phyloP scores from a whole-genome alignment of 2,888 invertebrate species.

The Plemyria rubiginata region DNA sequence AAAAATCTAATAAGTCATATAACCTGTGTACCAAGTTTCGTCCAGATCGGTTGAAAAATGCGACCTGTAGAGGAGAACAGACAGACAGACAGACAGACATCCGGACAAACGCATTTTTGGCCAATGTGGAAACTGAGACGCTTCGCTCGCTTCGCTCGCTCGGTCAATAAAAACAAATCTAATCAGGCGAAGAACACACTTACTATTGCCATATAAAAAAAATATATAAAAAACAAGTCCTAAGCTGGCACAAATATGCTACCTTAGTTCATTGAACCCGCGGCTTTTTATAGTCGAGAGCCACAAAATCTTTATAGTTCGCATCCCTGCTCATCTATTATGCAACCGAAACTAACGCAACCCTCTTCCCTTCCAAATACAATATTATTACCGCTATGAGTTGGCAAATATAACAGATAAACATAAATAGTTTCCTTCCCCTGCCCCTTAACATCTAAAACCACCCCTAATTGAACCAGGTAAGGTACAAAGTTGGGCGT shows the following conservation, averaged over 20 bases:
- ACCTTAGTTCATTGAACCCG: slow-evolving; percentile 22
- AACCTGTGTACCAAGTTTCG: no score
- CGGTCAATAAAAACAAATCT: no score
- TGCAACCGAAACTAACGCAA: slow-evolving; percentile 34
- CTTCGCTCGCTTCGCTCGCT: no score
- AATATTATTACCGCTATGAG: slow-evolving; percentile 52
- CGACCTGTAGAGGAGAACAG: no score
- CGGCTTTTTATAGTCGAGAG: slow-evolving; percentile 22
- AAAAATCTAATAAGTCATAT: no score
- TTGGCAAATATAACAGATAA: slow-evolving; percentile 52
- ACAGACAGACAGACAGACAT: no score
- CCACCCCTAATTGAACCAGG: slow-evolving; percentile 1
- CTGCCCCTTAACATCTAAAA: slow-evolving; percentile 22
- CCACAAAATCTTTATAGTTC: slow-evolving; percentile 27
- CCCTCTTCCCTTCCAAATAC: slow-evolving; percentile 44
- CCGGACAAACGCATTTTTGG: no score
- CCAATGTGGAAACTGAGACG: no score
- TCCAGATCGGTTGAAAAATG: no score
- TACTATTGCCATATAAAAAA: no score
- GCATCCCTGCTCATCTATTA: slow-evolving; percentile 28
- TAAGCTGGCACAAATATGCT: neutral
- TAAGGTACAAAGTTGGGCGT: slow-evolving; percentile 33
- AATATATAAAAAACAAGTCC: no score
- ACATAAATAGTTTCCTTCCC: slow-evolving; percentile 46
- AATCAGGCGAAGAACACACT: no score